phyloP scores from a whole-genome alignment of 2,888 invertebrate species.

The Brachypalpus laphriformis region DNA sequence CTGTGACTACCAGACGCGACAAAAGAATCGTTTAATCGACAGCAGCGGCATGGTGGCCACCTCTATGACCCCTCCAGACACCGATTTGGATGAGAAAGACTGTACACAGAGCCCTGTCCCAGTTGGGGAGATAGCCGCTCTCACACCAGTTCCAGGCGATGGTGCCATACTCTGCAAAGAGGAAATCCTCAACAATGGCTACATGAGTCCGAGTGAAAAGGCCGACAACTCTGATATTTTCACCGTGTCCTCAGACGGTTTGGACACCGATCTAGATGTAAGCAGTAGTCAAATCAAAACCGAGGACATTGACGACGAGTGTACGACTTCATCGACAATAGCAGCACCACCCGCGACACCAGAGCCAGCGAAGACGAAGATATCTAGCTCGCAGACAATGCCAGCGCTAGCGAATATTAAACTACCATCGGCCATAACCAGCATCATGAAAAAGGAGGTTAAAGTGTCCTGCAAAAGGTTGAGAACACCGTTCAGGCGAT shows the following conservation, averaged over 20 bases:
- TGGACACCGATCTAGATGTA: constrained; percentile 81
- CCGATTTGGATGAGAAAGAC: constrained; percentile 75
- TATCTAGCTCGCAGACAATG: constrained; percentile 48
- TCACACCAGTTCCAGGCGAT: constrained; percentile 39
- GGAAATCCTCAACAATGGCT: constrained; percentile 77
- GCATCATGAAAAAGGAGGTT: constrained; percentile 81
- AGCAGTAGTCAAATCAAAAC: constrained; percentile 77
- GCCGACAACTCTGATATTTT: constrained; percentile 82
- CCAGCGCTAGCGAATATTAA: constrained; percentile 59
- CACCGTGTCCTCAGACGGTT: constrained; percentile 82
- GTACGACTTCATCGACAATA: constrained; percentile 63
- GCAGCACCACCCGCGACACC: constrained; percentile 49
- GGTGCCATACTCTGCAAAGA: constrained; percentile 52
- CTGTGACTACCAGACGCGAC: constrained; percentile 70
- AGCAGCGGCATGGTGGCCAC: constrained; percentile 66
- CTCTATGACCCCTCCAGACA: constrained; percentile 77
- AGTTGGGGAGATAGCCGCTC: constrained; percentile 71
- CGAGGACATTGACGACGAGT: constrained; percentile 67
- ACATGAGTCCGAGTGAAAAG: constrained; percentile 81
- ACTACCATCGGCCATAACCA: constrained; percentile 79
- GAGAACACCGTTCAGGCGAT: constrained; percentile 80
- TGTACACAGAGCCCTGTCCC: constrained; percentile 78
- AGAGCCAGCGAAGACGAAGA: constrained; percentile 22
- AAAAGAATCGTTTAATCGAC: constrained; percentile 77
- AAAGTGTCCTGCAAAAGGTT: constrained; percentile 80